Percentiles rank a stretch among this genome's conserved stretches.
Conservation (phyloP, 2,797 vertebrate species). For the Chrosomus eos region DNA sequence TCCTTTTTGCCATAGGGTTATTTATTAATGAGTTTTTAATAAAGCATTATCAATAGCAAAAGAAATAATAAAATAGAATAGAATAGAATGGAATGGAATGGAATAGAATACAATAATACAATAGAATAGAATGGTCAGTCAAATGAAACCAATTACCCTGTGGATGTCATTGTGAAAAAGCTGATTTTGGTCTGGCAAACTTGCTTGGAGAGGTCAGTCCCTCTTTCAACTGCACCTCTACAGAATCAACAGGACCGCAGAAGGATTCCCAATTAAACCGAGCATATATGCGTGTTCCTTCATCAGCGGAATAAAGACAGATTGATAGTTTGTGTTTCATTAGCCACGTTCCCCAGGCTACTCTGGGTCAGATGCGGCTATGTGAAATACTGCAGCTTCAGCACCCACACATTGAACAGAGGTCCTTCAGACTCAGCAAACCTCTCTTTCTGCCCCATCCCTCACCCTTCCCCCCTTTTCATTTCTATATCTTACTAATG, state of each 20-base stretch:
- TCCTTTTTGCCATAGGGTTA: too few relatives aligned
- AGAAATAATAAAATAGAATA: neutral
- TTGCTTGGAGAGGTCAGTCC: neutral
- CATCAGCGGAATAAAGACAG: constrained; percentile 9
- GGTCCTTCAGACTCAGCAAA: constrained; percentile 1
- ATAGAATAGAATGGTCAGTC: neutral
- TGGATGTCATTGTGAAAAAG: neutral
- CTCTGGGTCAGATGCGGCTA: neutral
- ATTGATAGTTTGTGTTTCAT: constrained; percentile 31
- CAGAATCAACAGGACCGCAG: neutral
- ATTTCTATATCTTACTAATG: constrained; percentile 30
- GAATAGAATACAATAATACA: too few relatives aligned
- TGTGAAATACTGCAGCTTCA: constrained; percentile 1
- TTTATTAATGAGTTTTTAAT: neutral
- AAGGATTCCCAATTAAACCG: constrained; percentile 12
- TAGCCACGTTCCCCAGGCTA: constrained; percentile 8
- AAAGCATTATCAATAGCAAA: neutral
- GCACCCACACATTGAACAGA: neutral
- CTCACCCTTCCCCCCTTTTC: constrained; percentile 20
- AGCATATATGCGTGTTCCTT: constrained; percentile 10
- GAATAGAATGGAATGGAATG: neutral
- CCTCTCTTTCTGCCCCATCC: neutral
- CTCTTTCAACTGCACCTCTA: neutral
- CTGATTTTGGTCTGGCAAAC: neutral
- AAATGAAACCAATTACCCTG: neutral